These are phyloP conservation scores for Corythucha ciliata DNA, from an alignment of 2,888 invertebrate genomes.

Conservation along the genomic window DNA sequence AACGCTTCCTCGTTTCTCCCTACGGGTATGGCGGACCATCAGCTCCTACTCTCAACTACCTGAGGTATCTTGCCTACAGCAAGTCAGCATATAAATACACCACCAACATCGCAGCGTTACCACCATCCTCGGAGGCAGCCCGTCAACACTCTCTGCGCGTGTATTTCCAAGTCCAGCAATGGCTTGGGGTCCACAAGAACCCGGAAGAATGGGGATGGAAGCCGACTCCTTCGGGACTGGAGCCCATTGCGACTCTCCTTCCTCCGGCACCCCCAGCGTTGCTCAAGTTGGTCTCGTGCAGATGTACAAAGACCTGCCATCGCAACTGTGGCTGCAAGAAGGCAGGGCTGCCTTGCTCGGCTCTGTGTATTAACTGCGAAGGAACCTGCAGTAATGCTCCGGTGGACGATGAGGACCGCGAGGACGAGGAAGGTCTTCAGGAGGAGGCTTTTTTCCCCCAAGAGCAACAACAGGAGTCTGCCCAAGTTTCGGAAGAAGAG, in stretches of 20 bases:
- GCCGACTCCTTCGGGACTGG: neutral
- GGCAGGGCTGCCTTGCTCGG: slow-evolving; percentile 15
- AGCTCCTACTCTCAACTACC: too few species aligned
- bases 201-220: slow-evolving; percentile 13
- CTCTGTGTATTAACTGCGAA: slow-evolving; percentile 12
- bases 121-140: too few species aligned
- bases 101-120: too few species aligned
- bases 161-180: slow-evolving; percentile 13
- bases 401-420: too few species aligned
- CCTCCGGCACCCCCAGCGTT: slow-evolving; percentile 12
- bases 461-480: too few species aligned
- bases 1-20: too few species aligned
- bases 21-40: too few species aligned
- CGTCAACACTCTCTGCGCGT: slow-evolving; percentile 7
- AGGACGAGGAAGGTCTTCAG: too few species aligned
- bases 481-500: too few species aligned
- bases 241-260: slow-evolving; percentile 2
- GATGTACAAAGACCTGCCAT: slow-evolving; percentile 11
- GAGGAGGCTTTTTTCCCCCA: too few species aligned
- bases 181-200: slow-evolving; percentile 2
- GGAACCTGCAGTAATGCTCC: slow-evolving; percentile 11
- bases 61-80: too few species aligned
- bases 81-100: too few species aligned
- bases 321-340: slow-evolving; percentile 17
- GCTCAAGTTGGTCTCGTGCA: slow-evolving; percentile 14